Percentiles rank a stretch among this genome's conserved stretches.
Evolutionary conservation across 2,888 invertebrate species (phyloP).

Genomic region (Lochmaea capreae): DNA sequence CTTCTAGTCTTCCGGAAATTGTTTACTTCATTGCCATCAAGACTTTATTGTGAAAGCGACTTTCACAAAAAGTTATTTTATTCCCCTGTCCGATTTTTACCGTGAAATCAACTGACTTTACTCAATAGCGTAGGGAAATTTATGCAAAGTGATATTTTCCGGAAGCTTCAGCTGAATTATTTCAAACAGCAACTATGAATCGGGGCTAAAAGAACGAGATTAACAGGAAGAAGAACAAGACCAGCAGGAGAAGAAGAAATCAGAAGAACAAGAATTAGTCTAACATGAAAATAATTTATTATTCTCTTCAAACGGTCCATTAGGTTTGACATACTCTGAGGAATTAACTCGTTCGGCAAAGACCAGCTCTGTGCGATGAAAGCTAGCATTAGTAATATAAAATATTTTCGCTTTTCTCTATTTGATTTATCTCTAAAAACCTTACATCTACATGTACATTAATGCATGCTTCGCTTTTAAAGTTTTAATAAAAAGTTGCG

Average conservation of each 20-base stretch:
- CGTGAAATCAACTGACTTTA: not conserved
- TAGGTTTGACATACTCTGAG: too few relatives aligned
- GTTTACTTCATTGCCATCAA: constrained; percentile 13
- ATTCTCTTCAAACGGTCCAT: too few relatives aligned
- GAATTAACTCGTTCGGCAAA: too few relatives aligned
- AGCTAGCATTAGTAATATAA: constrained; percentile 19
- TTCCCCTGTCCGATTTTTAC: constrained; percentile 2
- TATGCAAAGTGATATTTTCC: not conserved
- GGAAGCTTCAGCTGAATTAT: not conserved
- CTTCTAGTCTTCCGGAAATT: constrained; percentile 16
- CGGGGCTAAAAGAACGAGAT: too few relatives aligned
- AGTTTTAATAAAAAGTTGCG: constrained; percentile 44
- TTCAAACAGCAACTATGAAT: too few relatives aligned
- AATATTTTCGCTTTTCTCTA: constrained; percentile 40
- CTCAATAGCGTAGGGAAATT: not conserved
- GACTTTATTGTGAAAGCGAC: constrained; percentile 9
- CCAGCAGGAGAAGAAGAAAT: too few relatives aligned
- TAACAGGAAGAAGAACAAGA: too few relatives aligned
- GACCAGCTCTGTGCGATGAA: not conserved
- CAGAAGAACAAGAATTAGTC: too few relatives aligned
- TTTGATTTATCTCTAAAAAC: constrained; percentile 39
- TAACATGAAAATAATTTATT: too few relatives aligned
- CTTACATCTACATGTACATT: constrained; percentile 35
- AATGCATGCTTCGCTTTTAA: constrained; percentile 37
- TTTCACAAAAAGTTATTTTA: not conserved